Evolutionary conservation across 1,140 invertebrate species (phyloP), one percentile per base, ranked within the genome.

Genomic region (Macrotrachela quadricornifera): DNA sequence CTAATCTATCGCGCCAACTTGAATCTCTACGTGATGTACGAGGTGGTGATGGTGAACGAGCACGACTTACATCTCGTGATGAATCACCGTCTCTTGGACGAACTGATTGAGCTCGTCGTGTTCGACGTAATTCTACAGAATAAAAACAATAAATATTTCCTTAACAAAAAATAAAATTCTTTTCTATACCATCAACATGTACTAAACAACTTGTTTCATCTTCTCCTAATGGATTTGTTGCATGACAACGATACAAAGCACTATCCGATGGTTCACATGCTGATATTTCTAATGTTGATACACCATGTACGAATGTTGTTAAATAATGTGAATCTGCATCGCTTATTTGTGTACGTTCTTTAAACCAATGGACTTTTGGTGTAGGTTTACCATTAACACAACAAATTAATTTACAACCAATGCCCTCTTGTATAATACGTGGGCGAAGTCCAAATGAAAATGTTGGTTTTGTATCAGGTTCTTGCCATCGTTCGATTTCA

Each of bases 381-480:
- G 80, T 76, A 57, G 94, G 94, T 66, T 85, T 86, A 49, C 88
- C 90, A 59, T 80, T 80, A 13, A 97, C 74, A 65, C 90, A 94
- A 68, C 90, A 95, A 4, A 96, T 77, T n/a, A 99, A 76, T 73
- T 99, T 97, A 59, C 86, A 81, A 36, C 69, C 68, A 49, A 71
- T 61, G 15, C 73, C 72, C 37, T 68, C 64, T 71, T 97, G 92
- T 75, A 99, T 96, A 53, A 96, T 82, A 67, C 94, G 82, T 64
- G 90, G 88, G 68, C 94, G 78, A 47, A 99, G 77, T 60, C 86
- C 78, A 82, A 99, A 97, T 59, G 85, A 92, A 71, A 97, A 97
- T 63, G 77, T 80, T 46, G 92, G 92, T 42, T 50, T 50, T 16
- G 83, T 45, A 39, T 55, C 48, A n/a, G 54, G 54, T 42, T 50